phyloP scores from a whole-genome alignment of 2,888 invertebrate genomes.

The Podotricha telesiphe region DNA sequence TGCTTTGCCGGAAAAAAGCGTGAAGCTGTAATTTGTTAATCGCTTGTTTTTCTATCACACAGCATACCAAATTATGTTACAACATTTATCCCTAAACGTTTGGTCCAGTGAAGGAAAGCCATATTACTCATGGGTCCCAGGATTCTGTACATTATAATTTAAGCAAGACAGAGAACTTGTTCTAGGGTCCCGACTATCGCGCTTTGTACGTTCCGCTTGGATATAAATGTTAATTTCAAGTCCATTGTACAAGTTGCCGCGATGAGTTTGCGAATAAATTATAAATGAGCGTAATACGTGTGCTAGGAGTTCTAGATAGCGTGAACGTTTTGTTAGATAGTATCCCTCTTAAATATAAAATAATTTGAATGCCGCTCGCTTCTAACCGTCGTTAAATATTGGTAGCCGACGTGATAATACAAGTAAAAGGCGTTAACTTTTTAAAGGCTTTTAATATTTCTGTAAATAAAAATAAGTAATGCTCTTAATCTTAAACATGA shows the following conservation, averaged over 20 bases:
- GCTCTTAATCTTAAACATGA: neutral
- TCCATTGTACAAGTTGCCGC: constrained; percentile 57
- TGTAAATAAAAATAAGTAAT: constrained; percentile 8
- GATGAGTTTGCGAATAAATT: constrained; percentile 67
- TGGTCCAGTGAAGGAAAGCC: constrained; percentile 39
- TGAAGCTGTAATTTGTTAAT: no score
- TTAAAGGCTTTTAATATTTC: neutral
- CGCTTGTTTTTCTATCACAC: no score
- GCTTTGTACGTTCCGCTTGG: constrained; percentile 43
- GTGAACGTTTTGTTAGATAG: constrained; percentile 22
- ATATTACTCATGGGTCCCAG: constrained; percentile 38
- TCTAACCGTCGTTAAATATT: neutral
- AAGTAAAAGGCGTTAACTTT: neutral
- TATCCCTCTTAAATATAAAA: constrained; percentile 21
- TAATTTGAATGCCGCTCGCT: neutral
- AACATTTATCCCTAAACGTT: constrained; percentile 18
- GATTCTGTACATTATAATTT: constrained; percentile 47
- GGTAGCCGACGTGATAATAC: neutral
- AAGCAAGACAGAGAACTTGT: constrained; percentile 47
- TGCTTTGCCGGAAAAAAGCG: no score
- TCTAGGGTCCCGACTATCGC: constrained; percentile 43
- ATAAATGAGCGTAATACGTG: constrained; percentile 54
- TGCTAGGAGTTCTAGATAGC: constrained; percentile 41
- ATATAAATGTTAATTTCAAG: constrained; percentile 60
- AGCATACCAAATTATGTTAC: neutral